Base-by-base conservation (phyloP, 2,888 invertebrate genomes). In the Sminthurinus aureus region DNA sequence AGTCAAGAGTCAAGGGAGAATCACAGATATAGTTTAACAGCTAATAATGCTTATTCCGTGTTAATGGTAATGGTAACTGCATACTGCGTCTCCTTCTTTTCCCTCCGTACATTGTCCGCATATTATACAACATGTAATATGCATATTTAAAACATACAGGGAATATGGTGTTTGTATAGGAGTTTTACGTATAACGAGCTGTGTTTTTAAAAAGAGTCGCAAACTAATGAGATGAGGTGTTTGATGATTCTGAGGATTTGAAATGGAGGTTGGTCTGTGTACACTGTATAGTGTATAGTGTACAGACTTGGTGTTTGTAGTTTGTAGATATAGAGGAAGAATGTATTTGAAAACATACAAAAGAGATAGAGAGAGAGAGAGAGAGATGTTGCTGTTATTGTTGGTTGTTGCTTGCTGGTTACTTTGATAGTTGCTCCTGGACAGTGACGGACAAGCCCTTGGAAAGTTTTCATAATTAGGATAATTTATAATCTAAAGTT, bases 401-500 rank as follows among this genome's bases (percentile, higher is more conserved):
- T 38, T 38, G 38, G 38, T 38, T 38, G 38, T 6, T 38, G 38
- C 38, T 38, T 38, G 38, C 38, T 38, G 38, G 38, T 38, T 38
- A 38, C 38, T 1, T 4, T 38, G 38, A 38, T 38, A 38, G 38
- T 38, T 58, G 58, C 18, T 58, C 15, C 58, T 85, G 85, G 86
- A 84, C 85, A 85, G 83, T 86, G 87, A 85, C 87, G 85, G 86
- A 87, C 86, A 83, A 85, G 84, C 84, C 84, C 85, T 85, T 84
- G 73, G 51, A 52, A 81, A 81, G 85, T 84, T 85, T 84, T 86
- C 84, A 85, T 87, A 87, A 87, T 87, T 87, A 86, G 85, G 85
- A 87, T 86, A 87, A 86, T 85, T 87, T 87, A 87, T 86, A 87
- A 85, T 84, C 85, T 86, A 84, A 87, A 85, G 84, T 85, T 82